Percentiles rank a stretch among this genome's conserved stretches.
These are phyloP conservation scores for Panagrolaimus sp. DNA, from an alignment of 1,140 invertebrate species.

Conservation along the genomic window DNA sequence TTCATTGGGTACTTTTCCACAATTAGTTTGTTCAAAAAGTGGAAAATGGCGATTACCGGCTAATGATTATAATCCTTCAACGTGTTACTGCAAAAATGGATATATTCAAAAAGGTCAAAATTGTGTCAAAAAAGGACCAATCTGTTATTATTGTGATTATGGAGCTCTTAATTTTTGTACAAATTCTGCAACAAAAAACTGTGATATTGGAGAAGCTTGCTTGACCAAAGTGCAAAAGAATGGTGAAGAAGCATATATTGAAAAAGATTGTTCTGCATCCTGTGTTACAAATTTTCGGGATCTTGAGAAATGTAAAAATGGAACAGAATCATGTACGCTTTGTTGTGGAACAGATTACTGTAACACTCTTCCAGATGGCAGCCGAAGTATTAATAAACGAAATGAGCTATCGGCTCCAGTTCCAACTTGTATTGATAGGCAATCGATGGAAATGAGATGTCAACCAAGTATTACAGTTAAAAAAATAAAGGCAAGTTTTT, in stretches of 20 bases:
- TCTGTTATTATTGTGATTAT: not conserved
- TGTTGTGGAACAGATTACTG: slow-evolving; percentile 9
- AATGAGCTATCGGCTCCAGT: not conserved
- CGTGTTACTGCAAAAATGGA: not conserved
- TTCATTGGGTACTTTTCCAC: not conserved
- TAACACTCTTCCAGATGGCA: not conserved
- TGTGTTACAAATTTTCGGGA: not conserved
- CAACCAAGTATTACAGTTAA: slow-evolving; percentile 4
- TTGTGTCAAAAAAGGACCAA: not conserved
- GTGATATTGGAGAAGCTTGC: not conserved
- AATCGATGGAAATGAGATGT: slow-evolving; percentile 22
- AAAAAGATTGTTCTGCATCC: not conserved
- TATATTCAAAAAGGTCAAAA: not conserved
- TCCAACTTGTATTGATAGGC: slow-evolving; percentile 22
- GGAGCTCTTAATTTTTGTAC: not conserved
- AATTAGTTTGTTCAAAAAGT: not conserved
- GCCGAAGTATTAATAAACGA: not conserved
- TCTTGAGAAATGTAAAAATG: not conserved
- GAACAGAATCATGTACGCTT: not conserved
- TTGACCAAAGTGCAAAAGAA: not conserved
- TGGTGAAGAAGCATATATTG: not conserved
- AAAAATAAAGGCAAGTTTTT: slow-evolving; percentile 8
- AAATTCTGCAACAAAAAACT: not conserved
- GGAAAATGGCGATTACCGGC: not conserved
- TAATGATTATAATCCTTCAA: not conserved